These are phyloP conservation scores for Sardinella longiceps DNA, from an alignment of 2,797 vertebrate genomes.

Conservation along the genomic window DNA sequence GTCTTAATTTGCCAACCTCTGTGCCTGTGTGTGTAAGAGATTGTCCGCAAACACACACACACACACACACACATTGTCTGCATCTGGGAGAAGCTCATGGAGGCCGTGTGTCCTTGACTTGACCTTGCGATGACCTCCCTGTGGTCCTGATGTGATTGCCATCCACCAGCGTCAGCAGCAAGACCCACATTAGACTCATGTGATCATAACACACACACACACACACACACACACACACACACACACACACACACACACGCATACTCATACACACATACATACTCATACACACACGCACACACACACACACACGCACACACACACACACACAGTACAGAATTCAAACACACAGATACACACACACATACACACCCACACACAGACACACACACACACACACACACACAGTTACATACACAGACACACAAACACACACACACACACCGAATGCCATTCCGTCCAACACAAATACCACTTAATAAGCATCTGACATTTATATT, in stretches of 20 bases:
- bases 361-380: no score
- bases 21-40: background rate
- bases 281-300: no score
- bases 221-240: no score
- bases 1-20: background rate
- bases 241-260: no score
- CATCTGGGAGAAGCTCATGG: background rate
- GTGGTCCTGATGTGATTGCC: background rate
- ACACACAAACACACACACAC: conserved; percentile 9
- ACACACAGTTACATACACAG: background rate
- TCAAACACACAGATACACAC: no score
- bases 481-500: background rate
- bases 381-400: no score
- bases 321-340: no score
- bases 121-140: background rate
- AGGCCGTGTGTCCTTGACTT: background rate
- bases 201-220: no score
- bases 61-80: no score
- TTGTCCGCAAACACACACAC: no score
- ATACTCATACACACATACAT: no score
- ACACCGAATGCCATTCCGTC: background rate
- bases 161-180: background rate
- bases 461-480: background rate
- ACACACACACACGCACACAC: no score
- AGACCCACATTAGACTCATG: background rate